Conservation (phyloP, 2,113 vertebrate species). For the Gila orcuttii region DNA sequence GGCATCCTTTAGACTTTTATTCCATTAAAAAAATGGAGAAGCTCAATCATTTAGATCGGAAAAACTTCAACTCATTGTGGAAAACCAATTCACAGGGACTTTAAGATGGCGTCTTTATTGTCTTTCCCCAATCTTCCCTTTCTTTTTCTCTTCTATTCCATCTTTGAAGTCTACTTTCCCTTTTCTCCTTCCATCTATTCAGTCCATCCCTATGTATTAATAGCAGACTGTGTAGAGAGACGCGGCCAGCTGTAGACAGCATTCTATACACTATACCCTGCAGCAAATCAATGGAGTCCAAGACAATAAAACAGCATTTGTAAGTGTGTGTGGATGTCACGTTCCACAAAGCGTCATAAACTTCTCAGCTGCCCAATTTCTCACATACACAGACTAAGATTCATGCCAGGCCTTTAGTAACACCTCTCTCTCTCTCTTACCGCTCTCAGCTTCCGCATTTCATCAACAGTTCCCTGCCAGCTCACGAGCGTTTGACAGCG, state of each 20-base stretch:
- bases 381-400: constrained; percentile 18
- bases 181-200: background rate
- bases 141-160: background rate
- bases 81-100: background rate
- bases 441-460: constrained; percentile 88
- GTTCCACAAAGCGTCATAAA: constrained; percentile 11
- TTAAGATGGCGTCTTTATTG: background rate
- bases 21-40: background rate
- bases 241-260: background rate
- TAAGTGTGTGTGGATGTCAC: background rate
- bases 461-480: constrained; percentile 93
- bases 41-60: background rate
- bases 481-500: constrained; percentile 89
- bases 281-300: constrained; percentile 15
- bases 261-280: background rate
- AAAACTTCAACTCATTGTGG: background rate
- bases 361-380: constrained; percentile 1
- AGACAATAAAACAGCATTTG: constrained; percentile 15
- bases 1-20: background rate
- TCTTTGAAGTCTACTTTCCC: background rate
- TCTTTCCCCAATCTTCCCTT: background rate
- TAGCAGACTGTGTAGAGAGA: background rate
- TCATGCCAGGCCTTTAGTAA: background rate
- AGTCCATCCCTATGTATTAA: background rate
- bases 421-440: background rate